phyloP scores from a whole-genome alignment of 2,888 invertebrate genomes.

The Labia minor region DNA sequence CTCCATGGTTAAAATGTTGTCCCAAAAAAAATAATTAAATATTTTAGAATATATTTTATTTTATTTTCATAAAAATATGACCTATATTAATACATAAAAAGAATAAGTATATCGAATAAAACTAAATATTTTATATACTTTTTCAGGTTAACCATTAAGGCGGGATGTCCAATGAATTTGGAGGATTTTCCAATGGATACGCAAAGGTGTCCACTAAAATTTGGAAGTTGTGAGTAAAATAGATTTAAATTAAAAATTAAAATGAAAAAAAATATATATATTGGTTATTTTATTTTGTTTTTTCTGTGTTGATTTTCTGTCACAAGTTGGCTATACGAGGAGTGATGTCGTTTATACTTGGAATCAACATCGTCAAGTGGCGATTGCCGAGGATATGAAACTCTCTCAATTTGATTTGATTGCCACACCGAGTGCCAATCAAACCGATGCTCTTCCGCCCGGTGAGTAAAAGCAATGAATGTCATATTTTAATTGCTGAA shows the following conservation, averaged over 20 bases:
- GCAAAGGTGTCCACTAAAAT: slow-evolving; percentile 64
- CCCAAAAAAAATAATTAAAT: too few relatives aligned
- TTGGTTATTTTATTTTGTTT: too few relatives aligned
- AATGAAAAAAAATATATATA: too few relatives aligned
- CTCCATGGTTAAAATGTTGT: too few relatives aligned
- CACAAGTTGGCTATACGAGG: slow-evolving; percentile 58
- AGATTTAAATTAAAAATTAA: too few relatives aligned
- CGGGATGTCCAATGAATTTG: slow-evolving; percentile 74
- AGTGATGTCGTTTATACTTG: slow-evolving; percentile 62
- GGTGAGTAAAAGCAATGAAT: slow-evolving; percentile 32
- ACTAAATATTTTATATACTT: slow-evolving; percentile 23
- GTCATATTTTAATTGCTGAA: too few relatives aligned
- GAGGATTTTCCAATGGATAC: slow-evolving; percentile 80
- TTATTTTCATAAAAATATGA: too few relatives aligned
- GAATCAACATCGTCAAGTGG: slow-evolving; percentile 60
- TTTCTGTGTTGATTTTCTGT: background rate
- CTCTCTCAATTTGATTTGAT: slow-evolving; percentile 75
- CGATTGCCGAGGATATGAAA: slow-evolving; percentile 70
- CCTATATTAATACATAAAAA: too few relatives aligned
- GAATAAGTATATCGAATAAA: too few relatives aligned
- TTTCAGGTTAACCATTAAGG: slow-evolving; percentile 67
- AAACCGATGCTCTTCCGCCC: slow-evolving; percentile 40
- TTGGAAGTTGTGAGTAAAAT: slow-evolving; percentile 70
- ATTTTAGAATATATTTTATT: too few relatives aligned
- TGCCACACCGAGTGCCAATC: slow-evolving; percentile 59